Conservation (phyloP, 1,140 invertebrate genomes). For the Heliconius nattereri region DNA sequence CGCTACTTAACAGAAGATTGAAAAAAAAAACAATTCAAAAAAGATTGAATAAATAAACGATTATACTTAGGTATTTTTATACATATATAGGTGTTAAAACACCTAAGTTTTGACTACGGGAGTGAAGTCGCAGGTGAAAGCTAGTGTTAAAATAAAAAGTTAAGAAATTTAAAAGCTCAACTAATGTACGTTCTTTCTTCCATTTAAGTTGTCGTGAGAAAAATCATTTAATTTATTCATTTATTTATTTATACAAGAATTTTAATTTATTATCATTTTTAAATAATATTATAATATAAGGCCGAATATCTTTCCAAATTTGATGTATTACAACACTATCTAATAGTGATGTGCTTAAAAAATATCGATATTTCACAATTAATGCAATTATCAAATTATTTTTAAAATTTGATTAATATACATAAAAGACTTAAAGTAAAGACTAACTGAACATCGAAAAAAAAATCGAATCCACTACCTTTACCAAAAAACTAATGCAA, state of each 20-base stretch:
- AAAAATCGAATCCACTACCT: neutral
- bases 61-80: too few relatives aligned
- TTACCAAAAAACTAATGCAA: neutral
- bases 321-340: neutral
- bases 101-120: too few relatives aligned
- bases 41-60: too few relatives aligned
- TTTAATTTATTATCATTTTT: neutral
- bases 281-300: neutral
- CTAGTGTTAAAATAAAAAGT: neutral
- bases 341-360: neutral
- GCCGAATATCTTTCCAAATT: neutral
- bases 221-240: neutral
- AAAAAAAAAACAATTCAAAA: too few relatives aligned
- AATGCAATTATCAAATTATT: neutral
- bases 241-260: constrained; percentile 4
- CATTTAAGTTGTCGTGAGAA: neutral
- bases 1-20: too few relatives aligned
- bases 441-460: neutral
- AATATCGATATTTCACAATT: neutral
- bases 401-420: neutral
- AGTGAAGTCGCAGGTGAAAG: too few relatives aligned
- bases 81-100: too few relatives aligned
- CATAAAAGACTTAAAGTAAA: neutral
- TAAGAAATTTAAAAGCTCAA: neutral
- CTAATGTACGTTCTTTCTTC: neutral